Base-by-base conservation (phyloP, 2,888 invertebrate genomes). In the Camponotus fellah region DNA sequence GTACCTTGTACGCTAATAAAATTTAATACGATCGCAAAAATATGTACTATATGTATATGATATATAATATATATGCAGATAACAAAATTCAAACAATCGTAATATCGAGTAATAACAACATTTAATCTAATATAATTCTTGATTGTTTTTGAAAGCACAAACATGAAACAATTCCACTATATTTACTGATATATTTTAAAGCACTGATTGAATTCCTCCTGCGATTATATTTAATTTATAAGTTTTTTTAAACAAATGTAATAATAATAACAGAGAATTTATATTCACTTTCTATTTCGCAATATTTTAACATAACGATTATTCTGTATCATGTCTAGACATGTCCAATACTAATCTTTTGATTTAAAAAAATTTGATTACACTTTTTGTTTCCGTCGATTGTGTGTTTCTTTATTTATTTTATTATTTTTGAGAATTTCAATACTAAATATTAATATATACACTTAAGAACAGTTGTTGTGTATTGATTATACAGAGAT, bases 1-100 rank as follows among this genome's bases (percentile, higher is more conserved):
- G 92, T 93, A 93, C 92, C 92, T 93, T 90, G 89, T 84, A 88
- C 90, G 81, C 90, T 87, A 89, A 91, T 91, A 87, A 89, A 77
- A 88, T 88, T 85, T 88, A 88, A 90, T 71, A 80, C 21, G 3
- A 60, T 60, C 21, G n/a, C 46, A 89, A 85, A 88, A 88, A 90
- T 86, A 89, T 89, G 86, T 85, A 87, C 17, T 87, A 87, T 89
- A 85, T 87, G 75, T 86, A 84, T 88, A 83, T 43, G 37, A 43
- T 43, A 85, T 87, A 88, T 81, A 84, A 46, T 49, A 77, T 72
- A 56, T 53, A 49, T 53, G 65, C 10, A 71, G 56, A 49, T 40
- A 77, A 32, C n/a, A 72, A 82, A 69, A 26, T 68, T 68, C n/a
- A 17, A 5, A 58, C 3, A 65, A 76, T 65, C 8, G 37, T 32